These are phyloP conservation scores for Mus pahari DNA, from an alignment of 2,113 vertebrate genomes.

Conservation along the genomic window DNA sequence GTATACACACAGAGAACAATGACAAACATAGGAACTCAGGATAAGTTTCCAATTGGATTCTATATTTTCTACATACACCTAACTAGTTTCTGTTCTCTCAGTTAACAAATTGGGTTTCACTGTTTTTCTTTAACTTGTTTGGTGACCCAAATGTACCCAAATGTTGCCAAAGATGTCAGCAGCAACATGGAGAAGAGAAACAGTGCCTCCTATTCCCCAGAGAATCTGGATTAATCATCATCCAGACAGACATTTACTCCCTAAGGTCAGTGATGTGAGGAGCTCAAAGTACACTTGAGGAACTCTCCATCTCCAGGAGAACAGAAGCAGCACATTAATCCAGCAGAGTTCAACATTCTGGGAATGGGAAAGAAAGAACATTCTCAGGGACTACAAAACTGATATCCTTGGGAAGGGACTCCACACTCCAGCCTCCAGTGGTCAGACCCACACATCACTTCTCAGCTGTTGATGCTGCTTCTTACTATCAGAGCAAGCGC, in stretches of 20 bases:
- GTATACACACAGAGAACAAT: not conserved
- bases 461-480: not conserved
- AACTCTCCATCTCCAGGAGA: not conserved
- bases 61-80: not conserved
- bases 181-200: not conserved
- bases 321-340: not conserved
- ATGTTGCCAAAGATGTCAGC: not conserved
- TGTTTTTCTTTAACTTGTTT: not conserved
- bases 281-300: not conserved
- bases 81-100: not conserved
- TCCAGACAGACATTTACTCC: not conserved
- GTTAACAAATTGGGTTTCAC: not conserved
- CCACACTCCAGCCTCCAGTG: rapidly evolving
- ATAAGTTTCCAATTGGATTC: not conserved
- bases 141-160: not conserved
- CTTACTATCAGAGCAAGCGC: not conserved
- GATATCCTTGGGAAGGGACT: not conserved
- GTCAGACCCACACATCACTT: rapidly evolving
- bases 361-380: not conserved
- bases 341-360: not conserved
- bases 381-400: not conserved
- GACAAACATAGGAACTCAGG: not conserved
- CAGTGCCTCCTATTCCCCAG: not conserved
- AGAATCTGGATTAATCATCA: not conserved
- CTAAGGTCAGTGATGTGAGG: not conserved